A percentile compares a stretch with the other conserved stretches of the same genome.
Conservation (phyloP, 1,140 invertebrate genomes). For the Drosophila bocqueti region DNA sequence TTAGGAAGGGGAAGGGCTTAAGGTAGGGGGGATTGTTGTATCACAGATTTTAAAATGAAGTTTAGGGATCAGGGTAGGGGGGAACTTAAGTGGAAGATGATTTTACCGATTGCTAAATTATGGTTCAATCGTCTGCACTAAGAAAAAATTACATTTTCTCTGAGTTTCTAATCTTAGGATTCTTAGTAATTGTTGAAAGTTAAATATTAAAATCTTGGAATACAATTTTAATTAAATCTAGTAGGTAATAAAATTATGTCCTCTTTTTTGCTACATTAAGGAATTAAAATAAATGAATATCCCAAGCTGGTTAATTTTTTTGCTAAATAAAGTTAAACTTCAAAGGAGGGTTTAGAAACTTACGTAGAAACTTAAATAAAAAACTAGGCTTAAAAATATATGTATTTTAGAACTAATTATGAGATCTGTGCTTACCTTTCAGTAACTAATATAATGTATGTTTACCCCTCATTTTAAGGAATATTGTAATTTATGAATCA, state of each 20-base stretch:
- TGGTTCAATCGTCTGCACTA: background rate
- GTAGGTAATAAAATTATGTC: background rate
- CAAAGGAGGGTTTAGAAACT: background rate
- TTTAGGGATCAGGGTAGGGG: conserved; percentile 19
- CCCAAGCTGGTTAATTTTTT: background rate
- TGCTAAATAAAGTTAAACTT: background rate
- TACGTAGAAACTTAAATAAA: background rate
- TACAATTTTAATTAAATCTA: background rate
- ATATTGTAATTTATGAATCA: background rate
- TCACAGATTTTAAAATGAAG: conserved; percentile 79
- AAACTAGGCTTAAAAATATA: background rate
- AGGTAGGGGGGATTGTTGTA: conserved; percentile 51
- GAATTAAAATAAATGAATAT: background rate
- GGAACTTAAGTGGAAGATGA: conserved; percentile 8
- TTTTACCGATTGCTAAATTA: background rate
- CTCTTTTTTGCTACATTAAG: background rate
- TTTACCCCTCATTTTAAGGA: background rate
- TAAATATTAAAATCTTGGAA: background rate
- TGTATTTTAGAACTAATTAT: background rate
- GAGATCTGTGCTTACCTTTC: background rate
- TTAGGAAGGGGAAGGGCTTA: background rate
- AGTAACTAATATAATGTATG: background rate
- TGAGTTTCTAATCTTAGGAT: background rate
- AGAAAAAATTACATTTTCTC: background rate
- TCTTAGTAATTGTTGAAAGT: background rate